Evolutionary conservation across 2,888 invertebrate species (phyloP), one percentile per base, ranked within the genome.

Genomic region (Tricholauxania praeusta): DNA sequence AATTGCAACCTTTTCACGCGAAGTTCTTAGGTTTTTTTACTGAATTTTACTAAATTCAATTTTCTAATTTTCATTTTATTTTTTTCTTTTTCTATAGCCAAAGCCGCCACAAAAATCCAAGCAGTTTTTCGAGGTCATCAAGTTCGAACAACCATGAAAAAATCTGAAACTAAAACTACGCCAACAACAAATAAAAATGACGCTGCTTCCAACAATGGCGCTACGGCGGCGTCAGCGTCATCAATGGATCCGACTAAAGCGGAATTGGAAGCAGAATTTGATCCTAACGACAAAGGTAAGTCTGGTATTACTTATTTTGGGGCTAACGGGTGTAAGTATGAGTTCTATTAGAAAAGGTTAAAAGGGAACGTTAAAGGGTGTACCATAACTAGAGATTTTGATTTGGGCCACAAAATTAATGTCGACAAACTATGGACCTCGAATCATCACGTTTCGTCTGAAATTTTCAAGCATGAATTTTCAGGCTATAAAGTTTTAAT

Each of bases 91-190:
- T 76, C 82, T 82, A 53, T 79, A 87, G 88, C 82, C 75, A 88
- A 89, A 82, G 96, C 96, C 78, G 96, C 95, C 77, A 93, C 93
- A 67, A 95, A 94, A 89, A 96, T 96, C 88, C 96, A 96, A 87
- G 96, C 96, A 82, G 94, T 91, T 80, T 96, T 95, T 88, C 91
- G 96, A 81, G 95, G 95, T 72, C 95, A 95, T 86, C 90, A 92
- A 89, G 91, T 93, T 79, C 91, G 94, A 83, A 92, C 92, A 87
- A 92, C 90, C 76, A 92, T 93, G 91, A 93, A 93, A 90, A 92
- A 92, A 77, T 87, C 87, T 76, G 88, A 89, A 86, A 82, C 87
- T 85, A 82, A 85, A 86, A 83, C 86, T 82, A 80, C 84, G 82
- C 81, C 80, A 52, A 55, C 77, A 72, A 65, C 68, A 47, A 77